A percentile compares a stretch with the other conserved stretches of the same genome.
These are phyloP conservation scores for Volucella inanis DNA, from an alignment of 2,888 invertebrate species.

Conservation along the genomic window DNA sequence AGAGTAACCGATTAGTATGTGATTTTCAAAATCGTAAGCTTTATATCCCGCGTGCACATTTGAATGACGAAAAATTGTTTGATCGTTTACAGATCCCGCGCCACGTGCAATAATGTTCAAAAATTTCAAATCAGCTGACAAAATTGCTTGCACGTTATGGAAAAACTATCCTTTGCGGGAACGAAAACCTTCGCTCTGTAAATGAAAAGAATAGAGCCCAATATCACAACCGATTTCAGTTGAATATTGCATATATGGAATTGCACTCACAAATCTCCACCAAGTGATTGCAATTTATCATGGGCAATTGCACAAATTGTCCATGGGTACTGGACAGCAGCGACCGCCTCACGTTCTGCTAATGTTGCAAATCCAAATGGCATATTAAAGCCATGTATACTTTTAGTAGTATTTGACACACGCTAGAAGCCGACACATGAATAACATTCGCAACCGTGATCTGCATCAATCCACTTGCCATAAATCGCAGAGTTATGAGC, in stretches of 20 bases:
- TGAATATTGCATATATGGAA: background rate
- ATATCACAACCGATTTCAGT: background rate
- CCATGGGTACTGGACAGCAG: background rate
- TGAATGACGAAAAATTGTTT: background rate
- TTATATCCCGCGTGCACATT: background rate
- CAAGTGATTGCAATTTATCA: conserved; percentile 1
- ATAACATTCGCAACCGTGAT: background rate
- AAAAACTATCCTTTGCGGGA: too few species aligned
- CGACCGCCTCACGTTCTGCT: too few species aligned
- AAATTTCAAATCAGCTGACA: too few species aligned
- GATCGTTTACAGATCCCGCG: background rate
- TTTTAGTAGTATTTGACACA: too few species aligned
- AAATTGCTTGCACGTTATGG: background rate
- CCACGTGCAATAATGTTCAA: conserved; percentile 1
- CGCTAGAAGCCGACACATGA: too few species aligned
- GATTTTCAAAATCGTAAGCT: too few species aligned
- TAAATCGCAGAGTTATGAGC: background rate
- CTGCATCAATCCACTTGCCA: background rate
- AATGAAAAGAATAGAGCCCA: background rate
- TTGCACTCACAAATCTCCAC: background rate
- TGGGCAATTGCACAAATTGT: background rate
- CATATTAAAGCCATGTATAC: too few species aligned
- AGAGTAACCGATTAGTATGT: background rate
- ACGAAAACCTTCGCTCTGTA: conserved; percentile 13
- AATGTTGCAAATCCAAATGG: too few species aligned